Evolutionary conservation across 2,113 vertebrate species (phyloP).

Genomic region (Bufo bufo): DNA sequence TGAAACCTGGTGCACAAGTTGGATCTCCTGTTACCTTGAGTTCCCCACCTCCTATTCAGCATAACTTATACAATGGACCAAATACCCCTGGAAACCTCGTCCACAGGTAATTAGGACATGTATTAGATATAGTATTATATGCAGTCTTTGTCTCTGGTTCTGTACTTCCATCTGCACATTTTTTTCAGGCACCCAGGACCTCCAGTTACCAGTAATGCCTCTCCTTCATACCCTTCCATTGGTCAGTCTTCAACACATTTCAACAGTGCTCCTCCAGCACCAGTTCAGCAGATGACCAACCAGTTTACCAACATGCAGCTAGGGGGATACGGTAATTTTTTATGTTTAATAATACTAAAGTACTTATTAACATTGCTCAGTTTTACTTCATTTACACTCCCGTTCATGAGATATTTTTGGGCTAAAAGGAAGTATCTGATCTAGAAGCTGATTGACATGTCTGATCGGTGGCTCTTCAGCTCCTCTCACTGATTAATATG

Average conservation of each 20-base stretch:
- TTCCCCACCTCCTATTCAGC: constrained; percentile 68
- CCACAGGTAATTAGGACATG: constrained; percentile 65
- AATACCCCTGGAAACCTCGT: constrained; percentile 66
- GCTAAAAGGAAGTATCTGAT: background rate
- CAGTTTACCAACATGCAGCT: constrained; percentile 87
- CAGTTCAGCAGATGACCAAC: constrained; percentile 78
- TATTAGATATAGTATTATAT: background rate
- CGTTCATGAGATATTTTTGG: background rate
- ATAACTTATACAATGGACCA: constrained; percentile 74
- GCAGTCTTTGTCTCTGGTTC: background rate
- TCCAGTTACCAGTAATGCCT: constrained; percentile 60
- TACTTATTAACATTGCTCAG: background rate
- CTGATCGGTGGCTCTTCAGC: no score
- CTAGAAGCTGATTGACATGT: no score
- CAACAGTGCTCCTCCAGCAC: constrained; percentile 68
- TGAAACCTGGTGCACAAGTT: constrained; percentile 75
- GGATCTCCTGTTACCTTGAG: constrained; percentile 66
- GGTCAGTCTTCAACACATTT: constrained; percentile 72
- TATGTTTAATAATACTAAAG: background rate
- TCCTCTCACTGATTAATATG: no score
- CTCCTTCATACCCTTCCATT: constrained; percentile 67
- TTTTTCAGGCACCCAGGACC: constrained; percentile 64
- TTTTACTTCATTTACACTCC: background rate
- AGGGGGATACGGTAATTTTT: constrained; percentile 79
- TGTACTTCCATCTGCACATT: background rate